These are phyloP conservation scores for Saimiri boliviensis DNA, from an alignment of 2,113 vertebrate species.

Conservation along the genomic window DNA sequence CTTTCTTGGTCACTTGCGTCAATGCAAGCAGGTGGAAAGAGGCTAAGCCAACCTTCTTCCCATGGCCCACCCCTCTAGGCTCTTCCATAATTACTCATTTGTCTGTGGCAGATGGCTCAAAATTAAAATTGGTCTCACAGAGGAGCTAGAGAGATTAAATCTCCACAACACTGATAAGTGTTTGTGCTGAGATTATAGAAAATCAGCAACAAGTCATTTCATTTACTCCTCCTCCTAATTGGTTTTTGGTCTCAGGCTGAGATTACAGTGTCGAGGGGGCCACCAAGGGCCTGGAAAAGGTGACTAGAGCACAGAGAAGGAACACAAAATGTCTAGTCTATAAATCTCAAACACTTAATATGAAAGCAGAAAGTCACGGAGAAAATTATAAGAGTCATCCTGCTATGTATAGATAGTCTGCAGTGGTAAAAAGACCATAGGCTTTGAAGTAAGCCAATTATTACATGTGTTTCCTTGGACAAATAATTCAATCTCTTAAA, in stretches of 20 bases:
- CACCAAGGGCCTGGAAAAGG: not conserved
- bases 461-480: not conserved
- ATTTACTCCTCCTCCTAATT: not conserved
- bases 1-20: conserved; percentile 71
- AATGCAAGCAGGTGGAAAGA: conserved; percentile 69
- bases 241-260: not conserved
- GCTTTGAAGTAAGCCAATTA: conserved; percentile 5
- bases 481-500: not conserved
- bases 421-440: not conserved
- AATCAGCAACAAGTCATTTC: conserved; percentile 47
- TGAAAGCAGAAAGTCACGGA: not conserved
- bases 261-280: not conserved
- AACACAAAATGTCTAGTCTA: not conserved
- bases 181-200: conserved; percentile 60
- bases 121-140: conserved; percentile 80
- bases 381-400: not conserved
- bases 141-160: conserved; percentile 79
- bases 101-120: conserved; percentile 82
- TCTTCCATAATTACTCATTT: conserved; percentile 80
- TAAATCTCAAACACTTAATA: conserved; percentile 11
- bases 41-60: conserved; percentile 51
- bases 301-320: not conserved
- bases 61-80: conserved; percentile 64
- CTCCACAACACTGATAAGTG: conserved; percentile 64
- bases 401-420: conserved; percentile 15